Base-by-base conservation (phyloP, 2,113 vertebrate genomes). In the Tenrec ecaudatus region DNA sequence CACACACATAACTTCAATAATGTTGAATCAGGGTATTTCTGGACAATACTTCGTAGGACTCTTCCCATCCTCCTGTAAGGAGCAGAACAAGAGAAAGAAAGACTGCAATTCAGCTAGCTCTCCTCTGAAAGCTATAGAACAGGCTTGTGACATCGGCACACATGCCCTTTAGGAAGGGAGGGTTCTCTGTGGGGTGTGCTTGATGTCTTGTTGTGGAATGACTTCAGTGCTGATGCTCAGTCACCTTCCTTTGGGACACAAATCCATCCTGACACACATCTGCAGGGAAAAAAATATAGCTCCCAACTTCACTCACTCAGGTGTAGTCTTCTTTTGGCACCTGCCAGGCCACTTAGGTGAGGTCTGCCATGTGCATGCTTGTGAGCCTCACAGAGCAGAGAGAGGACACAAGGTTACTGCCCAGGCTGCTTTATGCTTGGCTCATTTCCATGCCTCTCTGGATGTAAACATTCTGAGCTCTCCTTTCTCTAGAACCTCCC, bases 261-360 rank as follows among this genome's bases (percentile, higher is more conserved):
- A 87, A 91, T 93, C 64, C 40, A 87, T 82, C 62, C 66, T 93
- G 86, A 84, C 57, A 82, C n/a, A 94, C 68, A 86, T 94, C 79
- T 94, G 57, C 89, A 85, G 84, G 36, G 69, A 22, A 7, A 66
- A 66, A 89, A 91, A 84, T 86, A 69, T 77, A 82, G 87, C 69
- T 87, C 27, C 62, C 33, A 31, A 23, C 78, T 89, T 66, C 43
- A n/a, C 79, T 88, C 17, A 43, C 58, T 75, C 79, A 25, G 47
- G 58, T 83, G 25, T 33, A 83, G 47, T 15, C 9, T 40, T 87
- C 11, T 82, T 82, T 31, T 75, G 81, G 85, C 85, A 82, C 78
- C 73, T 62, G 82, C 47, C 6, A 12, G 92, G 68, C 53, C 77
- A 43, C 87, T 47, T 92, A 91, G 79, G 94, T 88, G 73, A 92